These are phyloP conservation scores for Pentamera pediparva DNA, from an alignment of 53 echinoderm and acorn worm species.

Conservation along the genomic window DNA sequence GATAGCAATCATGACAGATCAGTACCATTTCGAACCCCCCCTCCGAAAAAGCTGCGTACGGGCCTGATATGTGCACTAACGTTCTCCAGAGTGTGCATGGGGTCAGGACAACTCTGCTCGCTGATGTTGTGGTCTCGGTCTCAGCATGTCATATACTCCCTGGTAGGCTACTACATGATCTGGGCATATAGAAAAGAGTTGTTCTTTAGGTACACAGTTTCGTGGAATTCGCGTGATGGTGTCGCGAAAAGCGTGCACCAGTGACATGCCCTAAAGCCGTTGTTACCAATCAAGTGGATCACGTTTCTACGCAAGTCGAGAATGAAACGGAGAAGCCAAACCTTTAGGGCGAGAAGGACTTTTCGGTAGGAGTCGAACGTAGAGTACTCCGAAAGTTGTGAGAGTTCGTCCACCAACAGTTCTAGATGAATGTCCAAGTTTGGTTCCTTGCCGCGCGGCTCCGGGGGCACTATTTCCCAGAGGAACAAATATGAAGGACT, in stretches of 20 bases:
- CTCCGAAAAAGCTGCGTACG: too few species aligned
- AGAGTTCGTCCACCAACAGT: background rate
- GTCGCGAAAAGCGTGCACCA: background rate
- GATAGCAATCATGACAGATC: too few species aligned
- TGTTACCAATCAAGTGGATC: background rate
- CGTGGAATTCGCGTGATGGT: background rate
- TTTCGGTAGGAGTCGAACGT: background rate
- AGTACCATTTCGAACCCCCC: too few species aligned
- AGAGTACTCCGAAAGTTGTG: background rate
- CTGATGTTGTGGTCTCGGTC: background rate
- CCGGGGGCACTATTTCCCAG: background rate
- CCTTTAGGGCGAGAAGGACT: background rate
- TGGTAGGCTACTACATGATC: background rate
- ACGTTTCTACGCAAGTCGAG: background rate
- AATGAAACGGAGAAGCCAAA: background rate
- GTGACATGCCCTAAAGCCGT: constrained; percentile 4
- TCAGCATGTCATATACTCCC: background rate
- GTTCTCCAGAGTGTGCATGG: background rate
- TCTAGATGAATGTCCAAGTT: background rate
- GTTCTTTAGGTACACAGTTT: background rate
- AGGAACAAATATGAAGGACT: background rate
- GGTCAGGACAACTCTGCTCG: background rate
- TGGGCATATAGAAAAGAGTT: background rate
- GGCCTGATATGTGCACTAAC: too few species aligned
- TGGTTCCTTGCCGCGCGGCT: background rate